Percentiles rank a stretch among this genome's conserved stretches.
These are phyloP conservation scores for Micromys minutus DNA, from an alignment of 2,113 vertebrate species.

Conservation along the genomic window DNA sequence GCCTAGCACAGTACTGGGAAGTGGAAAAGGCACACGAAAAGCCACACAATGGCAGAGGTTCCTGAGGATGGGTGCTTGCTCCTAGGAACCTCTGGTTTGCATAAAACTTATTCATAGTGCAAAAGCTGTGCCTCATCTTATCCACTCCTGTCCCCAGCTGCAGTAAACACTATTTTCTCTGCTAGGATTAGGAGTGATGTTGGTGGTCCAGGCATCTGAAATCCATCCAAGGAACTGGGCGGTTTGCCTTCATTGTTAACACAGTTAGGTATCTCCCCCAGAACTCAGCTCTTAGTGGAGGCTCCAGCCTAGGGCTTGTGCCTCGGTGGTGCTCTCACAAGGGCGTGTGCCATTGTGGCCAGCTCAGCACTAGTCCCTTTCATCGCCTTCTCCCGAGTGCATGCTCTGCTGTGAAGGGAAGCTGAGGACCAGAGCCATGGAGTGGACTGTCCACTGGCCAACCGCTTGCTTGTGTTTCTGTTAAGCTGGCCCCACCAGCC, in stretches of 20 bases:
- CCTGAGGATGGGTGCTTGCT: background rate
- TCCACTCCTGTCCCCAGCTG: slow-evolving; percentile 30
- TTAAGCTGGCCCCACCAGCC: background rate
- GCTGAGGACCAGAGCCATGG: background rate
- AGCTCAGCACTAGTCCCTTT: background rate
- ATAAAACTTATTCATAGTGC: slow-evolving; percentile 26
- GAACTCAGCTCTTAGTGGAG: background rate
- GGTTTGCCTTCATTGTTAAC: slow-evolving; percentile 5
- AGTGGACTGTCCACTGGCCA: background rate
- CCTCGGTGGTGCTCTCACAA: background rate
- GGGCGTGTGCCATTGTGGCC: background rate
- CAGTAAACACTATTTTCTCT: slow-evolving; percentile 57
- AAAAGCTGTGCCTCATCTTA: slow-evolving; percentile 36
- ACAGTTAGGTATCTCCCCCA: background rate
- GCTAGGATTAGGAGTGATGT: slow-evolving; percentile 47
- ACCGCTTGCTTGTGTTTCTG: background rate
- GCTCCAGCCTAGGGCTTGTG: background rate
- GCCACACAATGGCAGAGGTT: background rate
- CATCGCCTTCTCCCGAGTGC: background rate
- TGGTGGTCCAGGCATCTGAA: slow-evolving; percentile 33
- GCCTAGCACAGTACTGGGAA: background rate
- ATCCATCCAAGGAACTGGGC: background rate
- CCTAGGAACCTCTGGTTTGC: slow-evolving; percentile 37
- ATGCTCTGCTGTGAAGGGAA: background rate
- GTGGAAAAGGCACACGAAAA: background rate